These are phyloP conservation scores for Patiria miniata DNA, from an alignment of 35 echinoderm and acorn worm genomes.

Conservation along the genomic window DNA sequence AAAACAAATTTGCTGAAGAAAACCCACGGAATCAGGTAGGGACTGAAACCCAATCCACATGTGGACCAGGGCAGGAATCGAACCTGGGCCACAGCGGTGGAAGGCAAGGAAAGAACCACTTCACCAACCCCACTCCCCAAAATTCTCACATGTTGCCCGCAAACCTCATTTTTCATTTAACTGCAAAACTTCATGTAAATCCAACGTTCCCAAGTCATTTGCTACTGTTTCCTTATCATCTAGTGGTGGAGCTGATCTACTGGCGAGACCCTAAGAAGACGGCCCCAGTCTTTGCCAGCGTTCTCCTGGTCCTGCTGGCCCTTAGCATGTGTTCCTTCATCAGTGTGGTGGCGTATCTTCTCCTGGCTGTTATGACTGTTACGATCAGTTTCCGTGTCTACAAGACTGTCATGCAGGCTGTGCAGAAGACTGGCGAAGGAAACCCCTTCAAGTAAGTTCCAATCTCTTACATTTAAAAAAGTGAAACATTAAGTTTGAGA, in stretches of 20 bases:
- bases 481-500: neutral
- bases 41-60: too few species aligned
- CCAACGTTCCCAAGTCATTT: too few species aligned
- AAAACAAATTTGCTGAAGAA: too few species aligned
- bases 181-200: too few species aligned
- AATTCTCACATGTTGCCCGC: too few species aligned
- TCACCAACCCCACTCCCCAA: too few species aligned
- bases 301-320: slow-evolving; percentile 83
- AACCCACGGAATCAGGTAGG: too few species aligned
- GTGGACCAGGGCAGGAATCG: too few species aligned
- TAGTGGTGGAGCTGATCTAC: slow-evolving; percentile 96
- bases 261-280: slow-evolving; percentile 97
- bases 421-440: slow-evolving; percentile 97
- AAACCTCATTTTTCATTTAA: too few species aligned
- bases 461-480: neutral
- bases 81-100: too few species aligned
- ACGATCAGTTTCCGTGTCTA: slow-evolving; percentile 99
- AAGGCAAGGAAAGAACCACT: too few species aligned
- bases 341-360: slow-evolving; percentile 96
- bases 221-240: too few species aligned
- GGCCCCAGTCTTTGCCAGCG: slow-evolving; percentile 77
- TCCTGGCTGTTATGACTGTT: slow-evolving; percentile 89
- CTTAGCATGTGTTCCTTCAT: slow-evolving; percentile 93
- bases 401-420: slow-evolving; percentile 95
- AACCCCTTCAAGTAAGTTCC: slow-evolving; percentile 98